These are phyloP conservation scores for Drosophila neonasuta DNA, from an alignment of 2,888 invertebrate genomes.

Conservation along the genomic window DNA sequence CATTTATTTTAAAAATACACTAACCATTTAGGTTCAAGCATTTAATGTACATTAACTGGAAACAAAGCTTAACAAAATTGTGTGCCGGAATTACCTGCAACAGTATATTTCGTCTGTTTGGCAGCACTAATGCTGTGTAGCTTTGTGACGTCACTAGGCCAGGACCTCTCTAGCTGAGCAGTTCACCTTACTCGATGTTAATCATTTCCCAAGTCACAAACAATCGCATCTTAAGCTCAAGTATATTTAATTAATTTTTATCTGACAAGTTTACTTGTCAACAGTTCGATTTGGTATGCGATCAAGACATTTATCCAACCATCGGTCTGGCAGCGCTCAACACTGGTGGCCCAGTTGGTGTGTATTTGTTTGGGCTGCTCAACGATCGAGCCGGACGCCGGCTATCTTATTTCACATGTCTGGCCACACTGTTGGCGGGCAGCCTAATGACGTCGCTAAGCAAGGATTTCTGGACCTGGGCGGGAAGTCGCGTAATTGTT, in stretches of 20 bases:
- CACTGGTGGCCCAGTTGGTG: constrained; percentile 94
- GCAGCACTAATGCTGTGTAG: not conserved
- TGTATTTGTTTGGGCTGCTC: constrained; percentile 92
- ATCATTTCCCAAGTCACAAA: constrained; percentile 41
- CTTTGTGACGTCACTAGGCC: not conserved
- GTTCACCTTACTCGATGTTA: constrained; percentile 27
- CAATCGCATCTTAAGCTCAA: not conserved
- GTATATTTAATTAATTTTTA: not conserved
- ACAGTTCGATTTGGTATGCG: constrained; percentile 93
- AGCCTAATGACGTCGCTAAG: constrained; percentile 91
- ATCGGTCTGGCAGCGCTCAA: constrained; percentile 93
- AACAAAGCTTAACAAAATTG: too few relatives aligned
- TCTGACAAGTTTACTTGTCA: not conserved
- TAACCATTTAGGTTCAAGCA: too few relatives aligned
- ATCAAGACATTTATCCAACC: constrained; percentile 92
- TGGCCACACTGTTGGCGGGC: constrained; percentile 90
- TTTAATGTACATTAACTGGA: too few relatives aligned
- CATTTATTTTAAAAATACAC: too few relatives aligned
- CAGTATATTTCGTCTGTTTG: not conserved
- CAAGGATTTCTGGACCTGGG: constrained; percentile 92
- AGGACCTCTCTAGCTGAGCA: not conserved
- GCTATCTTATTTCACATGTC: constrained; percentile 92
- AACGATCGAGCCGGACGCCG: constrained; percentile 94
- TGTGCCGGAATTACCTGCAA: not conserved
- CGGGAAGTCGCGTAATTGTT: constrained; percentile 90